phyloP scores from a whole-genome alignment of 2,797 vertebrate species.

The Denticeps clupeoides region DNA sequence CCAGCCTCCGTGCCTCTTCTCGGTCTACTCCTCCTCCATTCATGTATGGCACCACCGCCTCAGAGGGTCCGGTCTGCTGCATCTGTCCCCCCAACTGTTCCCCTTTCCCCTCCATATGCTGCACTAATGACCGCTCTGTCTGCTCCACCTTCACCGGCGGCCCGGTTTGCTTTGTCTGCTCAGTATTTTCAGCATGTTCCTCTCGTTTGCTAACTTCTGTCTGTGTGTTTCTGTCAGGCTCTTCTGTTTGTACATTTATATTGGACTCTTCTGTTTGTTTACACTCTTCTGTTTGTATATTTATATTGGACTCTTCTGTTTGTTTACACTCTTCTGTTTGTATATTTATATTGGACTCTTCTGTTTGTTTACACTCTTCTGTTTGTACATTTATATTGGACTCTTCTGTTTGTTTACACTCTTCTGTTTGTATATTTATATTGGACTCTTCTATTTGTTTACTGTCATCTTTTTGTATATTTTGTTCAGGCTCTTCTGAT shows the following conservation, averaged over 20 bases:
- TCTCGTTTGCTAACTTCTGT: conserved; percentile 2
- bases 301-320: not conserved
- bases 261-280: not conserved
- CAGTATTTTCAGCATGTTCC: not conserved
- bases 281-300: not conserved
- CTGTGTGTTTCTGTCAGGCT: no score
- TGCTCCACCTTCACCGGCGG: not conserved
- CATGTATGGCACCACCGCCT: conserved; percentile 12
- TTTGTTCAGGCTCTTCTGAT: conserved; percentile 1
- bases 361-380: not conserved
- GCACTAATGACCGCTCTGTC: not conserved
- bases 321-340: not conserved
- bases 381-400: not conserved
- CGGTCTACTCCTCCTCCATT: conserved; percentile 49
- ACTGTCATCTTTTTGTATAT: not conserved
- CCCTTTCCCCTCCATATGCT: not conserved
- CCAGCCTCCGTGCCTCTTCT: conserved; percentile 52
- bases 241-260: no score
- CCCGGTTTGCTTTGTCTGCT: not conserved
- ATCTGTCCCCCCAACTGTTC: not conserved
- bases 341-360: not conserved
- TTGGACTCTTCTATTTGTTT: not conserved
- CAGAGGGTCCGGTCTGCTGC: conserved; percentile 24
- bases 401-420: not conserved
- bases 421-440: not conserved